These are phyloP conservation scores for Brachypterus glaber DNA, from an alignment of 2,888 invertebrate genomes.

Conservation along the genomic window DNA sequence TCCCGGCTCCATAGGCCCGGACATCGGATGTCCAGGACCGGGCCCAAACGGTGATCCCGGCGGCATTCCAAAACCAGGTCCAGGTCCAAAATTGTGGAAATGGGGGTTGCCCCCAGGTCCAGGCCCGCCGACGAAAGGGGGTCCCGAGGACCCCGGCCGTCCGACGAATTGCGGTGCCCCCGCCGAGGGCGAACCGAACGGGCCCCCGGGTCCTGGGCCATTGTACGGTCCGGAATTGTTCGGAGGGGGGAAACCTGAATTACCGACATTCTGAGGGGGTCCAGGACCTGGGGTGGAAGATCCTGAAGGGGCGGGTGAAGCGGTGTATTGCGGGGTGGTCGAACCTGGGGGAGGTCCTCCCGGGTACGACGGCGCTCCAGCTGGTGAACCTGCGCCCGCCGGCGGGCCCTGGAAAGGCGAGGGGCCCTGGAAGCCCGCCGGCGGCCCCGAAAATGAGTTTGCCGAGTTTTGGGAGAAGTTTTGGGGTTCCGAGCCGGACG, in stretches of 20 bases:
- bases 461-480: slow-evolving; percentile 55
- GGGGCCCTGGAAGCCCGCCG: slow-evolving; percentile 44
- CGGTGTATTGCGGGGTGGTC: slow-evolving; percentile 74
- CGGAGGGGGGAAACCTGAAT: slow-evolving; percentile 46
- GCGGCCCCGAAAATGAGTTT: slow-evolving; percentile 53
- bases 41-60: slow-evolving; percentile 63
- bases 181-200: slow-evolving; percentile 59
- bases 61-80: slow-evolving; percentile 57
- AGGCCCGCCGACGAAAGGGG: slow-evolving; percentile 57
- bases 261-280: slow-evolving; percentile 46
- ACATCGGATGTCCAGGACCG: slow-evolving; percentile 51
- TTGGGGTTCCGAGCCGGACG: slow-evolving; percentile 54
- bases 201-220: slow-evolving; percentile 52
- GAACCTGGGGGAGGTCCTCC: slow-evolving; percentile 63
- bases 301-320: slow-evolving; percentile 75
- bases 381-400: slow-evolving; percentile 65
- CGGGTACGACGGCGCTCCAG: slow-evolving; percentile 59
- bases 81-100: slow-evolving; percentile 54
- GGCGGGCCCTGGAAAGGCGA: slow-evolving; percentile 58
- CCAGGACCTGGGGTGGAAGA: slow-evolving; percentile 72
- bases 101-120: slow-evolving; percentile 60
- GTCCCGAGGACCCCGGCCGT: slow-evolving; percentile 56
- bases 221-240: slow-evolving; percentile 56
- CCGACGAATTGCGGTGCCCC: slow-evolving; percentile 54
- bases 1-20: slow-evolving; percentile 53